phyloP scores from a whole-genome alignment of 2,113 vertebrate species.

The Coptodon rendalli region DNA sequence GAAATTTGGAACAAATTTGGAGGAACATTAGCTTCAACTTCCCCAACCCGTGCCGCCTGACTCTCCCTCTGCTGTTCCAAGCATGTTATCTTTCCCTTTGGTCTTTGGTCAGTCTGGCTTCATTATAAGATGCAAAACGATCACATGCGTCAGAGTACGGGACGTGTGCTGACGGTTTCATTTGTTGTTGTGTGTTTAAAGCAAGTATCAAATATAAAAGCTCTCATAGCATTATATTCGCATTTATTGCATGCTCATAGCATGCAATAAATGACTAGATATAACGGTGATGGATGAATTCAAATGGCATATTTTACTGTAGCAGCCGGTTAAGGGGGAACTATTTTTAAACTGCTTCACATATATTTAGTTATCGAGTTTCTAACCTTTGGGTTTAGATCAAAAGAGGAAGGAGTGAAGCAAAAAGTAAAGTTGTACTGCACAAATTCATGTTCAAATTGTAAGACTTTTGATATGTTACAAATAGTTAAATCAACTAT shows the following conservation, averaged over 20 bases:
- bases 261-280: background rate
- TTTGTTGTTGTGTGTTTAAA: background rate
- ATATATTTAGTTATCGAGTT: background rate
- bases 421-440: background rate
- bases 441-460: fast-evolving
- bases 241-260: background rate
- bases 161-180: background rate
- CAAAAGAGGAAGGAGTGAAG: background rate
- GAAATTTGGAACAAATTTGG: background rate
- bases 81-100: background rate
- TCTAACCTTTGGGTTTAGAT: background rate
- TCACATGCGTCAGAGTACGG: background rate
- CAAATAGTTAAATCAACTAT: background rate
- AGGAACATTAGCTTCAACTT: background rate
- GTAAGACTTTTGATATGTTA: background rate
- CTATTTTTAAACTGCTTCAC: background rate
- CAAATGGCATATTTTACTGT: background rate
- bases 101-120: background rate
- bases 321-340: background rate
- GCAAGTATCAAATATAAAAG: background rate
- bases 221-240: background rate
- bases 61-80: background rate
- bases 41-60: background rate
- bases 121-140: background rate
- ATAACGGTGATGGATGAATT: background rate